These are phyloP conservation scores for Sylvietta virens DNA, from an alignment of 2,113 vertebrate genomes.

Conservation along the genomic window DNA sequence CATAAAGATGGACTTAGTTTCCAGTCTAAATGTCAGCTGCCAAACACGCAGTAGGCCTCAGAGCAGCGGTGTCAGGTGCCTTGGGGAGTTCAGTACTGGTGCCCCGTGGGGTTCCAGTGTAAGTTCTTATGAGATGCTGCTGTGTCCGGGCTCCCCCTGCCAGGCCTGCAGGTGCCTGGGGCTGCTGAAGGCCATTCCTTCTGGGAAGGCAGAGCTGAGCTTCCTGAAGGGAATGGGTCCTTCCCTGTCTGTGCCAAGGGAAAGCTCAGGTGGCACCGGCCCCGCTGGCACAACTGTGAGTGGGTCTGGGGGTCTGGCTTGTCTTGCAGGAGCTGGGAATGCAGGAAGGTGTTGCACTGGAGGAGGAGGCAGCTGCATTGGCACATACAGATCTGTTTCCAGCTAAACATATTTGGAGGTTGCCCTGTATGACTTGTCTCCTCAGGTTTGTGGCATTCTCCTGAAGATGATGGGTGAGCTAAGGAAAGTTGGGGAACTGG, in stretches of 20 bases:
- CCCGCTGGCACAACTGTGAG: background rate
- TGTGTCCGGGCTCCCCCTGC: background rate
- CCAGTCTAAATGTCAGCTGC: background rate
- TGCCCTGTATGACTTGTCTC: background rate
- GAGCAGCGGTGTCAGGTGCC: fast-evolving
- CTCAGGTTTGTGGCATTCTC: background rate
- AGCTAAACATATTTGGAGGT: background rate
- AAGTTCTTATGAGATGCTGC: background rate
- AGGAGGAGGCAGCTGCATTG: background rate
- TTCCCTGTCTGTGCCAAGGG: background rate
- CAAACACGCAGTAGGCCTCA: background rate
- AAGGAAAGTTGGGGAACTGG: background rate
- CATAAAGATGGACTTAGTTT: background rate
- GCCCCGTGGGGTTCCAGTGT: background rate
- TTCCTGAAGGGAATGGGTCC: background rate
- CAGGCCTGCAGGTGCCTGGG: background rate
- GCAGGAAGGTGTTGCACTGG: background rate
- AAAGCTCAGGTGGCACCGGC: background rate
- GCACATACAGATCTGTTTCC: background rate
- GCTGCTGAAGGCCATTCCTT: background rate
- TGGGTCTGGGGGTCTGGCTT: background rate
- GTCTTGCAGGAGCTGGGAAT: background rate
- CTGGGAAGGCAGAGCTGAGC: background rate
- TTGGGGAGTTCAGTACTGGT: background rate
- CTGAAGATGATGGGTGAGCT: background rate